Conservation (phyloP, 2,888 invertebrate species). For the Gymnocheta viridis region DNA sequence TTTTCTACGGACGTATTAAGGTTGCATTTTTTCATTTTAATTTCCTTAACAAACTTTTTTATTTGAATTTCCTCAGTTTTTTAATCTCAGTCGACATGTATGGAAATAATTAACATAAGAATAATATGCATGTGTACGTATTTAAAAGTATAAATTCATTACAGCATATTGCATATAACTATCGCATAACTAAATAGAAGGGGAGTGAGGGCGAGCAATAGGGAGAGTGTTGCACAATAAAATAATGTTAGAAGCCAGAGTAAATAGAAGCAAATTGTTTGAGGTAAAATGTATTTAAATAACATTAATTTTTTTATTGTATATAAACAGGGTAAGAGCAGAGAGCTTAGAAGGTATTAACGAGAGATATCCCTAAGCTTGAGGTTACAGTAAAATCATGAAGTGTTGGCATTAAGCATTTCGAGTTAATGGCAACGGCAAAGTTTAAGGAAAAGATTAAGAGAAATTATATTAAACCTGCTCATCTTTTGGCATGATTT, state of each 20-base stretch:
- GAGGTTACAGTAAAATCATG: neutral
- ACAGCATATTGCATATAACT: neutral
- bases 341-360: neutral
- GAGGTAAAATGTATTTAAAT: slow-evolving; percentile 44
- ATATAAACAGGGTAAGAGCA: neutral
- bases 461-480: neutral
- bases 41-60: neutral
- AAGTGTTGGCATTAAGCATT: neutral
- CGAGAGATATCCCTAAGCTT: neutral
- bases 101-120: neutral
- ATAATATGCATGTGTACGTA: slow-evolving; percentile 31
- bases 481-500: no score
- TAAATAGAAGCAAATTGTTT: slow-evolving; percentile 59
- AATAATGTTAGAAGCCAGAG: slow-evolving; percentile 35
- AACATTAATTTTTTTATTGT: neutral
- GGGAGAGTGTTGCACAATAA: neutral
- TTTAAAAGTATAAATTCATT: slow-evolving; percentile 18
- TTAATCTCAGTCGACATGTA: neutral
- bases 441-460: neutral
- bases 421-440: neutral
- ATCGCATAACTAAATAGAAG: neutral
- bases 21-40: slow-evolving; percentile 11
- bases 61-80: neutral
- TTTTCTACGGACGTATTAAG: neutral
- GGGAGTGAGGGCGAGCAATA: neutral